A percentile compares a stretch with the other conserved stretches of the same genome.
phyloP scores from a whole-genome alignment of 2,797 vertebrate genomes.

The Urophycis tenuis region DNA sequence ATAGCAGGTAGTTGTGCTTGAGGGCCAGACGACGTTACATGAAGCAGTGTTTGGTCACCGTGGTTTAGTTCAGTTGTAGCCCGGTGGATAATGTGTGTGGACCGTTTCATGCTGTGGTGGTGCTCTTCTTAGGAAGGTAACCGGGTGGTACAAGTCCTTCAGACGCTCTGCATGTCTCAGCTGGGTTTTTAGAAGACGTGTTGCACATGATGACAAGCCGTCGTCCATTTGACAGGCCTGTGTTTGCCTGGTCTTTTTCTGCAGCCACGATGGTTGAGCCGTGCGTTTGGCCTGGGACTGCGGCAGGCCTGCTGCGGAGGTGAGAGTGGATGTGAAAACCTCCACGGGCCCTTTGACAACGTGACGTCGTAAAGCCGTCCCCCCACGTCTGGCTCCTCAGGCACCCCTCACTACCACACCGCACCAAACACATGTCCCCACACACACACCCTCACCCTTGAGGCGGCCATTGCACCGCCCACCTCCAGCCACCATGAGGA shows the following conservation, averaged over 20 bases:
- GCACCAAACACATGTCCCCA: not conserved
- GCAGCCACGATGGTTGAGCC: not conserved
- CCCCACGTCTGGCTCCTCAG: too few relatives aligned
- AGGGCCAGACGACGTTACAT: too few relatives aligned
- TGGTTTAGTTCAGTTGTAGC: too few relatives aligned
- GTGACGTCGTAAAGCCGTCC: too few relatives aligned
- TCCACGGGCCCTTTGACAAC: not conserved
- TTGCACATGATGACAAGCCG: not conserved
- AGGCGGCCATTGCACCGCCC: not conserved
- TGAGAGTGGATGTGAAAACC: not conserved
- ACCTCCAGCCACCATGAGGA: constrained; percentile 63
- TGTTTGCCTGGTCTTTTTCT: not conserved
- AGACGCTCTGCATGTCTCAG: not conserved
- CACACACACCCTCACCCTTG: not conserved
- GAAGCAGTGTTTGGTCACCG: too few relatives aligned
- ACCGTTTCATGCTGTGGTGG: not conserved
- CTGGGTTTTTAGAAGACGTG: not conserved
- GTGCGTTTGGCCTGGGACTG: not conserved
- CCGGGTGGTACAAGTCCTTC: not conserved
- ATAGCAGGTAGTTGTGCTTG: too few relatives aligned
- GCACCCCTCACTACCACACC: not conserved
- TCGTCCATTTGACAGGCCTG: not conserved
- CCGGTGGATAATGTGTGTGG: not conserved
- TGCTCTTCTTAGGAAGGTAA: not conserved
- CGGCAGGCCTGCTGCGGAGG: not conserved